phyloP scores from a whole-genome alignment of 2,113 vertebrate genomes.

The Eclectus roratus region DNA sequence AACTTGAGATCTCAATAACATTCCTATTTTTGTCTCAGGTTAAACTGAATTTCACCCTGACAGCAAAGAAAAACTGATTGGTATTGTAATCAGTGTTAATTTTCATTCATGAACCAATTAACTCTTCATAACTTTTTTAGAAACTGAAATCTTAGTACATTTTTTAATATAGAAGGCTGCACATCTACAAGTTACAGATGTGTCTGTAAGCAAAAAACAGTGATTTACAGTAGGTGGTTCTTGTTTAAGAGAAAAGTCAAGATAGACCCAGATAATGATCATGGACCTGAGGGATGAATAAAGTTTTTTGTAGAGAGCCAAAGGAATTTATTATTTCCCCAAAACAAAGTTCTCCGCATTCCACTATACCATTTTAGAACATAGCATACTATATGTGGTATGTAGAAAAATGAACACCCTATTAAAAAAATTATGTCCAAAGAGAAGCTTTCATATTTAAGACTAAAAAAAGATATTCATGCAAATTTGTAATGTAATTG shows the following conservation, averaged over 20 bases:
- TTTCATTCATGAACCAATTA: not conserved
- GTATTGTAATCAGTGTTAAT: not conserved
- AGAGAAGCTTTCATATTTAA: not conserved
- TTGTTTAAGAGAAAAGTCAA: constrained; percentile 31
- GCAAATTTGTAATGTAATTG: not conserved
- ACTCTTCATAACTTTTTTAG: not conserved
- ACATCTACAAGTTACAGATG: not conserved
- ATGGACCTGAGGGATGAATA: constrained; percentile 46
- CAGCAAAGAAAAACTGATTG: not conserved
- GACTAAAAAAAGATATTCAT: not conserved
- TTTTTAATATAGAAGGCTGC: not conserved
- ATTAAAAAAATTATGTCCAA: not conserved
- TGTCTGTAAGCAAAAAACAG: not conserved
- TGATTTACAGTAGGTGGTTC: not conserved
- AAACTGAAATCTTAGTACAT: not conserved
- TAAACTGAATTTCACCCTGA: not conserved
- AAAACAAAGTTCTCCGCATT: constrained; percentile 50
- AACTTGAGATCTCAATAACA: not conserved
- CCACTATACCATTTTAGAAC: constrained; percentile 18
- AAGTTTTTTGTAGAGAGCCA: constrained; percentile 24
- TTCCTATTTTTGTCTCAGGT: not conserved
- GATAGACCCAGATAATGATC: constrained; percentile 31
- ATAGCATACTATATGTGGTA: not conserved
- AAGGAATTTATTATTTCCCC: constrained; percentile 63
- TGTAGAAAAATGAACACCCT: not conserved